Evolutionary conservation across 1,140 invertebrate species (phyloP).

Genomic region (Parasteatoda tepidariorum): DNA sequence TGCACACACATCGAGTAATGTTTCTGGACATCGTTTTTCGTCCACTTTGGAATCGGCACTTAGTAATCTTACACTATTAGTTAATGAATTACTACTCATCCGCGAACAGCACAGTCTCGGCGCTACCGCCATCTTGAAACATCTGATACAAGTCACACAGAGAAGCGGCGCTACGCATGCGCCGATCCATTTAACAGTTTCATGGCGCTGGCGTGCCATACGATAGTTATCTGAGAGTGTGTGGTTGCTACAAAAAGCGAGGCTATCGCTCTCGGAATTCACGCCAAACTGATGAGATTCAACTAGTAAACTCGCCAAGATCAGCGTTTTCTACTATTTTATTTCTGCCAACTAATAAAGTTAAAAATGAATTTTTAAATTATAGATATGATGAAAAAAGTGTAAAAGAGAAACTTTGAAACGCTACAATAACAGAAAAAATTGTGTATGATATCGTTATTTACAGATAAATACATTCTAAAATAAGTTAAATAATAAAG

Average conservation of each 20-base stretch:
- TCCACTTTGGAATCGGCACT: constrained; percentile 64
- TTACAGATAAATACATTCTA: no score
- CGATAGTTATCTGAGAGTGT: neutral
- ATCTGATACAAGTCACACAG: constrained; percentile 65
- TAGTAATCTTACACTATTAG: constrained; percentile 62
- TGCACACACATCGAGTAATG: constrained; percentile 83
- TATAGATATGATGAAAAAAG: no score
- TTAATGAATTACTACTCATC: constrained; percentile 60
- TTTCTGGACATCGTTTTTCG: constrained; percentile 66
- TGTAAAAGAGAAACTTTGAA: no score
- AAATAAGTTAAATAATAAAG: no score
- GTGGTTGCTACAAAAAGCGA: neutral
- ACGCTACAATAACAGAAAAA: no score
- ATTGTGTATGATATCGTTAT: no score
- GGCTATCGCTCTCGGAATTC: constrained; percentile 2
- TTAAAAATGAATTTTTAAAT: no score
- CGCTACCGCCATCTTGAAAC: constrained; percentile 69
- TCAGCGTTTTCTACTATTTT: no score
- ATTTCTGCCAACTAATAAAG: no score
- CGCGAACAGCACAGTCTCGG: constrained; percentile 69
- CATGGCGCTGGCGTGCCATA: constrained; percentile 60
- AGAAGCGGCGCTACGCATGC: constrained; percentile 65
- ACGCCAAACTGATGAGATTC: constrained; percentile 56
- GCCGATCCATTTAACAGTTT: constrained; percentile 60
- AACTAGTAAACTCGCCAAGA: no score